Percentiles rank a stretch among this genome's conserved stretches.
phyloP scores from a whole-genome alignment of 2,888 invertebrate species.

The Pollenia griseotomentosa region DNA sequence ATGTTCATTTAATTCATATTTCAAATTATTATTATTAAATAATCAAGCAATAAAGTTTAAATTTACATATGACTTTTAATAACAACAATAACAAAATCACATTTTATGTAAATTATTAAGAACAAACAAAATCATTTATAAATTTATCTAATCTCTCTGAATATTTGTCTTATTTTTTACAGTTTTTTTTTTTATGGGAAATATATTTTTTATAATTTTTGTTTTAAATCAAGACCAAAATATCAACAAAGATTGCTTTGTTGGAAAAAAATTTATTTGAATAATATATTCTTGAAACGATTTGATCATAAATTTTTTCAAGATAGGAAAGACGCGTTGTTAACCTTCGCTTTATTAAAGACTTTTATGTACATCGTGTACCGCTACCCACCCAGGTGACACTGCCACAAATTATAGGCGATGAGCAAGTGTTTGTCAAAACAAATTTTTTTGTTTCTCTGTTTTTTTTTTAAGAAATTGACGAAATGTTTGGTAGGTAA shows the following conservation, averaged over 20 bases:
- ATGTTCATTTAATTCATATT: background rate
- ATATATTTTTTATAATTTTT: background rate
- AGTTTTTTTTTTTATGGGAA: background rate
- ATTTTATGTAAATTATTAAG: slow-evolving; percentile 20
- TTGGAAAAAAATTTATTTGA: background rate
- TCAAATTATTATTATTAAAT: slow-evolving; percentile 3
- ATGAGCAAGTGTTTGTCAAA: too few species aligned
- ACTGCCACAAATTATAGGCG: too few species aligned
- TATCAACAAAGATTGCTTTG: background rate
- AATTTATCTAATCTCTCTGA: background rate
- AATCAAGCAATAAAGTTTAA: slow-evolving; percentile 7
- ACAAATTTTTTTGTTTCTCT: too few species aligned
- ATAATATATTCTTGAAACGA: background rate
- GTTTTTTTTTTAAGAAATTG: too few species aligned
- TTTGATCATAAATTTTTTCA: background rate
- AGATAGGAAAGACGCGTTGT: background rate
- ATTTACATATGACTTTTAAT: background rate
- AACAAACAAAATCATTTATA: background rate
- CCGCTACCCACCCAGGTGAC: too few species aligned
- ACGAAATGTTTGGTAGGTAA: too few species aligned
- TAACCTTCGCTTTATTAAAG: too few species aligned
- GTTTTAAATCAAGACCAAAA: background rate
- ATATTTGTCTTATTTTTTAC: background rate
- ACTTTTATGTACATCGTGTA: too few species aligned
- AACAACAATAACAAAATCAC: slow-evolving; percentile 1